A percentile compares a stretch with the other conserved stretches of the same genome.
phyloP scores from a whole-genome alignment of 1,140 invertebrate genomes.

The Musca vetustissima region DNA sequence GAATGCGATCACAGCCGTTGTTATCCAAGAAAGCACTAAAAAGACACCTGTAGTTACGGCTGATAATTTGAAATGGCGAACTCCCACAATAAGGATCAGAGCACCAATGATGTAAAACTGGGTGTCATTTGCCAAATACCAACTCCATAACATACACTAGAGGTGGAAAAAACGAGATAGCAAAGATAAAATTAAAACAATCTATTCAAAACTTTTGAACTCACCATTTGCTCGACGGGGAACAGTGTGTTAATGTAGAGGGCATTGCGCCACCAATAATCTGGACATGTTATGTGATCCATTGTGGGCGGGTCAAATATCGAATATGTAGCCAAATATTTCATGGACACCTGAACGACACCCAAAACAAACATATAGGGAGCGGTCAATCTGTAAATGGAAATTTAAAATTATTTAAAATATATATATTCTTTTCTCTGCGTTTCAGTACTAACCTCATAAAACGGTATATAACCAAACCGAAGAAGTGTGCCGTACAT shows the following conservation, averaged over 20 bases:
- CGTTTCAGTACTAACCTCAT: constrained; percentile 58
- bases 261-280: constrained; percentile 85
- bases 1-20: constrained; percentile 77
- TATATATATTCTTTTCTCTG: background rate
- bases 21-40: constrained; percentile 73
- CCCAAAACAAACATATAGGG: constrained; percentile 83
- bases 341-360: constrained; percentile 76
- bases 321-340: constrained; percentile 78
- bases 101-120: constrained; percentile 82
- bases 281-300: constrained; percentile 78
- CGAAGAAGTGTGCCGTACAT: constrained; percentile 73
- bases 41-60: constrained; percentile 65
- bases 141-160: constrained; percentile 87
- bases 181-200: background rate
- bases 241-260: constrained; percentile 83
- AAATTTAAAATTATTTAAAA: background rate
- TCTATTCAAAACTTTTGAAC: constrained; percentile 26
- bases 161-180: constrained; percentile 39
- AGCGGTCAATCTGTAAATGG: constrained; percentile 67
- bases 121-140: constrained; percentile 84
- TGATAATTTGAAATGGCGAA: constrained; percentile 73
- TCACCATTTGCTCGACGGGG: constrained; percentile 83
- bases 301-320: constrained; percentile 79
- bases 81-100: constrained; percentile 73
- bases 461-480: constrained; percentile 78